Base-by-base conservation (phyloP, 92 coral and sea anemone genomes). In the Anthopleura xanthogrammica region DNA sequence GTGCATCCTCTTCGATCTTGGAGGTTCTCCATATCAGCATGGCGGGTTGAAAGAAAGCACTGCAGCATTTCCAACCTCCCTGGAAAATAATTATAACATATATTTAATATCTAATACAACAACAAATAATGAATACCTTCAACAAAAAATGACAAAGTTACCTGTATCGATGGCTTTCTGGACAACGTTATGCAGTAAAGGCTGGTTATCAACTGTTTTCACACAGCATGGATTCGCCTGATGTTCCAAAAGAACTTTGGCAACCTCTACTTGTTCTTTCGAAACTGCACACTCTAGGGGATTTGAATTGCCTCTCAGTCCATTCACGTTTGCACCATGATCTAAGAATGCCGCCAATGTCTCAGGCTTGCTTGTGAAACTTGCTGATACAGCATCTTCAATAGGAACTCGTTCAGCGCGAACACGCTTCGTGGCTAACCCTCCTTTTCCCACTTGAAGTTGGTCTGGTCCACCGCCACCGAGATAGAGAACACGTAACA, bases 391-490 rank as follows among this genome's bases (percentile, higher is more conserved):
- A n/a, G 93, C 72, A 60, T 90, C 92, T 60, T 90, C 94, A 66
- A 95, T 83, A 4, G 98, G 93, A 46, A 95, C 88, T 29, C 48
- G 42, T 0, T 76, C 76, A 12, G 92, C 90, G 46, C 77, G 82
- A 11, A 81, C 65, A 81, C 86, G 77, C 11, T 78, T 85, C 20
- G 92, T 82, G 40, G 94, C 95, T 50, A 95, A 78, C 11, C 98
- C 97, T 60, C 97, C 95, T 40, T 86, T 86, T 56, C 91, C 91
- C 29, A 83, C 50, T 57, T 82, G 70, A 81, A 77, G 80, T 17
- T 87, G 79, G 41, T 83, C 65, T 16, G 93, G 79, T 43, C 96
- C 98, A 82, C 97, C 97, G 41, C 95, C 95, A 60, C 95, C 98
- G 16, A 93, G 84, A 80, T 90, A 88, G 39, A 93, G 83, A 0